Conservation (phyloP, 2,888 invertebrate genomes). For the Cosmia trapezina region DNA sequence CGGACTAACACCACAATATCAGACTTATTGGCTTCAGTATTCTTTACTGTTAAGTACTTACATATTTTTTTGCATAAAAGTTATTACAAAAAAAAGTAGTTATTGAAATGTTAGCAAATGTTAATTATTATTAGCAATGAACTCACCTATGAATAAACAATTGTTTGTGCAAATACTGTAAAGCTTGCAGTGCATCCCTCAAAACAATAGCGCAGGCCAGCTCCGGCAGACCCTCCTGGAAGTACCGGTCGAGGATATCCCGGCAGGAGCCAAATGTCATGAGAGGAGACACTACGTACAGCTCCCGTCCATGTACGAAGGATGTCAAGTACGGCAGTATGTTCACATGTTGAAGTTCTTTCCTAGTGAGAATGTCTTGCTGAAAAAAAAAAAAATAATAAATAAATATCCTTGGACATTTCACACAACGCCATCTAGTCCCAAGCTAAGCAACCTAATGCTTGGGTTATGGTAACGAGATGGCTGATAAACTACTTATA, state of each 20-base stretch:
- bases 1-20: too few species aligned
- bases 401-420: too few species aligned
- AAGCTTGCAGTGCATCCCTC: conserved; percentile 94
- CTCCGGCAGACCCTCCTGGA: conserved; percentile 95
- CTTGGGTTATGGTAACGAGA: too few species aligned
- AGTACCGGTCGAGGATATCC: conserved; percentile 94
- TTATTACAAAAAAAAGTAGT: too few species aligned
- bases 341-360: conserved; percentile 95
- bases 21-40: too few species aligned
- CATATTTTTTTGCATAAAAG: too few species aligned
- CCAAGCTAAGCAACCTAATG: too few species aligned
- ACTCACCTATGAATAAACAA: conserved; percentile 95
- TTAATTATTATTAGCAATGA: neutral
- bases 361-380: conserved; percentile 94
- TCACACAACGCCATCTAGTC: too few species aligned
- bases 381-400: too few species aligned
- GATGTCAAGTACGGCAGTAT: conserved; percentile 94
- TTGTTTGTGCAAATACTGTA: conserved; percentile 96
- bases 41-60: too few species aligned
- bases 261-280: conserved; percentile 96
- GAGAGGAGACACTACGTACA: conserved; percentile 95
- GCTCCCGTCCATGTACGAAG: conserved; percentile 94
- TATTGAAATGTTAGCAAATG: too few species aligned
- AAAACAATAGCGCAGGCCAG: conserved; percentile 94
- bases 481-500: too few species aligned